These are phyloP conservation scores for Erebia aethiops DNA, from an alignment of 2,888 invertebrate genomes.

Conservation along the genomic window DNA sequence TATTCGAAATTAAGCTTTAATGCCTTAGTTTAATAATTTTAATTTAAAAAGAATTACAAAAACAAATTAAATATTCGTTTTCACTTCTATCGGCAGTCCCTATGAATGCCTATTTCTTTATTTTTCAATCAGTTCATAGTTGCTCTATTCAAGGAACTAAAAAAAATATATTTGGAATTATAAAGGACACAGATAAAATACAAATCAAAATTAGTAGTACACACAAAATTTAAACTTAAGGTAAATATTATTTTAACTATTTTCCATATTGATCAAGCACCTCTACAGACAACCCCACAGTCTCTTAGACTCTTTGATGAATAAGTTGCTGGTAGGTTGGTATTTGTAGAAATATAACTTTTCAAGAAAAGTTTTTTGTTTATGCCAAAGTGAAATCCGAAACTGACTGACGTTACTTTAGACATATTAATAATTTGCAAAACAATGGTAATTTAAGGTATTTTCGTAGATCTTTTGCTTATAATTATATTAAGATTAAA, in stretches of 20 bases:
- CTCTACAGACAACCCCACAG: neutral
- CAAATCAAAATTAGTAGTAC: too few relatives aligned
- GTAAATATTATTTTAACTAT: neutral
- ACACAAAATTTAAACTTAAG: neutral
- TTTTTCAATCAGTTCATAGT: too few relatives aligned
- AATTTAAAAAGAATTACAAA: too few relatives aligned
- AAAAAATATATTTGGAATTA: too few relatives aligned
- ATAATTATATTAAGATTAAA: neutral
- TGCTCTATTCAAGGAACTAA: too few relatives aligned
- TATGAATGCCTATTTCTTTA: too few relatives aligned
- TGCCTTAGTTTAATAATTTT: too few relatives aligned
- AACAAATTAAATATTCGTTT: too few relatives aligned
- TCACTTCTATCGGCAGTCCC: too few relatives aligned
- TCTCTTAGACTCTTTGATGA: neutral
- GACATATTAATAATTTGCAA: neutral
- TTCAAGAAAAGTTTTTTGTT: neutral
- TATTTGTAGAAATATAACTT: neutral
- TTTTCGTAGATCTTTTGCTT: neutral
- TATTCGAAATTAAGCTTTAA: too few relatives aligned
- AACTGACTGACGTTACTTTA: neutral
- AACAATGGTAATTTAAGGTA: constrained; percentile 4
- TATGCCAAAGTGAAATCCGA: neutral
- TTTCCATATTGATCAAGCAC: neutral
- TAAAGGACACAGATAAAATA: too few relatives aligned
- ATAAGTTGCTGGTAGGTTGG: neutral